phyloP scores from a whole-genome alignment of 1,140 invertebrate genomes.

The Halictus rubicundus region DNA sequence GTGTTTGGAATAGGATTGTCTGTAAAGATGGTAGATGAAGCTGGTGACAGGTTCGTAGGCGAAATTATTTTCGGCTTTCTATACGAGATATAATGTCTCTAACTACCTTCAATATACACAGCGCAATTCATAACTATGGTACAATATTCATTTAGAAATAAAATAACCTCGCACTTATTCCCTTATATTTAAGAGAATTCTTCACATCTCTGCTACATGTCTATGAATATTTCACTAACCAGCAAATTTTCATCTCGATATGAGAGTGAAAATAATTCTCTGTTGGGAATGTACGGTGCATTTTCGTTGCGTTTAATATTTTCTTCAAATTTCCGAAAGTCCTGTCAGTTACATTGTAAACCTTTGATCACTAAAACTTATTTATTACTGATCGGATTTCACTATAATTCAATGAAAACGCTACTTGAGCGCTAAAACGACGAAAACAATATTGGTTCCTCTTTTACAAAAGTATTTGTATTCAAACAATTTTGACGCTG shows the following conservation, averaged over 20 bases:
- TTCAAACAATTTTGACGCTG: slow-evolving; percentile 55
- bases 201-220: slow-evolving; percentile 22
- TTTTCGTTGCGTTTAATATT: not conserved
- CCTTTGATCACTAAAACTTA: not conserved
- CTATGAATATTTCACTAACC: slow-evolving; percentile 23
- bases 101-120: not conserved
- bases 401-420: not conserved
- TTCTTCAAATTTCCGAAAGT: not conserved
- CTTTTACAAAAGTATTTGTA: slow-evolving; percentile 18
- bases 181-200: slow-evolving; percentile 8
- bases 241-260: slow-evolving; percentile 16
- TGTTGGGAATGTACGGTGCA: not conserved
- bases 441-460: not conserved
- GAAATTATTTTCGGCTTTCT: slow-evolving; percentile 33
- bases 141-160: not conserved
- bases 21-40: slow-evolving; percentile 80
- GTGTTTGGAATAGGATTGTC: slow-evolving; percentile 59
- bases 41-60: slow-evolving; percentile 77
- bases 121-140: slow-evolving; percentile 4
- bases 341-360: slow-evolving; percentile 34
- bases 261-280: not conserved
- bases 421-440: not conserved
- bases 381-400: not conserved
- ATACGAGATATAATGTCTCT: not conserved
- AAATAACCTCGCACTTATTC: slow-evolving; percentile 37